Base-by-base conservation (phyloP, 1,140 invertebrate species). In the Nephila pilipes region DNA sequence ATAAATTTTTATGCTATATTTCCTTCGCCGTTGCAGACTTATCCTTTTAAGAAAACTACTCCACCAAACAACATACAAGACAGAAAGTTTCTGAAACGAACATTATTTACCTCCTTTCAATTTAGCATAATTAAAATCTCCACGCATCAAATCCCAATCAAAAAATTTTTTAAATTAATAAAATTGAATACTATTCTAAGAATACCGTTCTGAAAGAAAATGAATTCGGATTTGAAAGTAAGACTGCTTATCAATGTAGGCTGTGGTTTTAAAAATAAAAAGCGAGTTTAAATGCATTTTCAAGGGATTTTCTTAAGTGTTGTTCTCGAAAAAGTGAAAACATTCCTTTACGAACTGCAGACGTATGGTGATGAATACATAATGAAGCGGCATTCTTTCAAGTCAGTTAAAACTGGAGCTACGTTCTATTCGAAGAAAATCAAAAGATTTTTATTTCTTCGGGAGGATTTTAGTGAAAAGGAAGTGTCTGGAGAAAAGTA, bases 381-480 rank as follows among this genome's bases (percentile, higher is more conserved):
- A 83, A 83, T 83, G 81, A 83, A 46, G 46, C 81, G 81, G 81
- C 81, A n/a, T 83, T 22, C 55, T 75, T 83, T 83, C 38, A 83
- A 32, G 22, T 57, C 54, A 55, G 25, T 83, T 36, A 36, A 75
- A 75, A 75, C 29, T 8, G 69, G 69, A 36, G 36, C 69, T 65
- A 3, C 22, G 63, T 65, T 65, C 63, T 65, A 3, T 75, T 75
- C 69, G 32, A 75, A 75, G 69, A 75, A 75, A 75, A 75, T 36
- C 69, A 32, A 4, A 6, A 36, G 16, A 29, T 18, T 16, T 75
- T 75, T 75, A 32, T 32, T 75, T 75, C 69, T 36, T 14, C 32
- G 69, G 18, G 32, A 69, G 69, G 29, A 29, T 36, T 29, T 36
- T 75, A 36, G 2, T 20, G 18, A 20, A 8, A 36, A 36, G 29